These are phyloP conservation scores for Odontothrips loti DNA, from an alignment of 2,888 invertebrate genomes.

Conservation along the genomic window DNA sequence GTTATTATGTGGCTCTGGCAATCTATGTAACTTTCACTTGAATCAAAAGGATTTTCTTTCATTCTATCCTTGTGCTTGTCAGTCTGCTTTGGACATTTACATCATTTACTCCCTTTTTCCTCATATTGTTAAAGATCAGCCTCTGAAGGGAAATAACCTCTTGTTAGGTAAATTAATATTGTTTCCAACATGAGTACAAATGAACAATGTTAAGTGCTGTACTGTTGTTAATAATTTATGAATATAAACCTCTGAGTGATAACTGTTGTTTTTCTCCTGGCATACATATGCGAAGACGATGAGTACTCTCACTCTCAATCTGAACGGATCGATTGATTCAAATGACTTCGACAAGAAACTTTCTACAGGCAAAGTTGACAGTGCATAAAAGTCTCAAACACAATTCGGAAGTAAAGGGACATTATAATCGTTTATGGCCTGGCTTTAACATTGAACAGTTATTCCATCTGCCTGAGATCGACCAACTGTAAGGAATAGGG, in stretches of 20 bases:
- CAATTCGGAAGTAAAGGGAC: not conserved
- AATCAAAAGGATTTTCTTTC: not conserved
- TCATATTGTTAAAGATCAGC: not conserved
- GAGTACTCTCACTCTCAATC: not conserved
- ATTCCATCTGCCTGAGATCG: not conserved
- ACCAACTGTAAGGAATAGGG: not conserved
- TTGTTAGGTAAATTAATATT: not conserved
- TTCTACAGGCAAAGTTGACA: not conserved
- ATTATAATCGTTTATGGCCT: not conserved
- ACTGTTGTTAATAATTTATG: conserved; percentile 1
- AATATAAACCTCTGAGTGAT: not conserved
- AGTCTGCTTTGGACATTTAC: not conserved
- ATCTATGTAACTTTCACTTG: not conserved
- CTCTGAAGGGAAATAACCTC: not conserved
- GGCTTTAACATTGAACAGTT: not conserved
- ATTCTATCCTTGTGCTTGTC: not conserved
- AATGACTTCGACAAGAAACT: not conserved
- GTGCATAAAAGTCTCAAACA: not conserved
- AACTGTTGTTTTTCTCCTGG: not conserved
- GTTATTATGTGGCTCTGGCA: not conserved
- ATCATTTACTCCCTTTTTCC: not conserved
- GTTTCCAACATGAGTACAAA: not conserved
- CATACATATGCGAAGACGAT: not conserved
- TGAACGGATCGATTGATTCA: not conserved
- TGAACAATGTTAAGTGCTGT: not conserved